phyloP scores from a whole-genome alignment of 1,140 invertebrate species.

The Eriocheir sinensis region DNA sequence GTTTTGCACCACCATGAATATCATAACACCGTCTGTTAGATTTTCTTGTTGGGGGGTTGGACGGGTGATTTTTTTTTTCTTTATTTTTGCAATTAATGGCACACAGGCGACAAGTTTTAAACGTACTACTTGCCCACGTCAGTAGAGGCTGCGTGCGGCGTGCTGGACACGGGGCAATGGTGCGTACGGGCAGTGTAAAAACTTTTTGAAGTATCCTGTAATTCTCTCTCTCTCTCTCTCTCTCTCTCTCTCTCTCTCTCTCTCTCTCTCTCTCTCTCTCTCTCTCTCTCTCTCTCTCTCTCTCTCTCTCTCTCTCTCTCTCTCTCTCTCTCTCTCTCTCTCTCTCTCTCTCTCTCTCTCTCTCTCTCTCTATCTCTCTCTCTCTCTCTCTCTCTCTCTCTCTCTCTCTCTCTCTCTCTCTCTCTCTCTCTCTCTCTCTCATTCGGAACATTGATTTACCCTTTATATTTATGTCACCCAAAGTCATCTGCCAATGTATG shows the following conservation, averaged over 20 bases:
- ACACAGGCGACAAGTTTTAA: not conserved
- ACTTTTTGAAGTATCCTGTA: not conserved
- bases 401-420: slow-evolving; percentile 45
- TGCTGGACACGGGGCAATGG: not conserved
- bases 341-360: slow-evolving; percentile 42
- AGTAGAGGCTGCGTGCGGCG: not conserved
- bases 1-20: not conserved
- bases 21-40: no score
- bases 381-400: slow-evolving; percentile 29
- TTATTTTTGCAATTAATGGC: not conserved
- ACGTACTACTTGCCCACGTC: not conserved
- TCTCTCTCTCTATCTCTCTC: slow-evolving; percentile 41
- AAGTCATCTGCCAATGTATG: not conserved
- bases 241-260: not conserved
- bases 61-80: no score
- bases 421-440: slow-evolving; percentile 45
- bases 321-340: slow-evolving; percentile 16
- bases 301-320: slow-evolving; percentile 33
- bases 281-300: slow-evolving; percentile 4
- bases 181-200: not conserved
- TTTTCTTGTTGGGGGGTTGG: no score
- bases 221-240: slow-evolving; percentile 41
- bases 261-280: slow-evolving; percentile 5
- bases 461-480: not conserved
- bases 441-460: not conserved